Conservation (phyloP, 1,140 invertebrate species). For the Sinella curviseta region DNA sequence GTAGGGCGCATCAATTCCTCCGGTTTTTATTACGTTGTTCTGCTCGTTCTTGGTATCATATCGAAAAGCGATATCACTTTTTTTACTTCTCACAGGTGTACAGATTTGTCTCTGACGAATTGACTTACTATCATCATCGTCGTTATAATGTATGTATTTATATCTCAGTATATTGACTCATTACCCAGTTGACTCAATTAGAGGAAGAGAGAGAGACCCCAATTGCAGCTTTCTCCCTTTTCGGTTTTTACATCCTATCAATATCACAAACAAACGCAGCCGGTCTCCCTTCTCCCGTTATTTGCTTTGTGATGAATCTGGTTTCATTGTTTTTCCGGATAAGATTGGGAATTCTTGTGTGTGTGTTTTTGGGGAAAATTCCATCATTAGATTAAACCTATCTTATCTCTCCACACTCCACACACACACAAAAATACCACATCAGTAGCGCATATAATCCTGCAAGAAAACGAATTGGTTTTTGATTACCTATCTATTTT, state of each 20-base stretch:
- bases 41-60: no score
- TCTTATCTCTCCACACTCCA: neutral
- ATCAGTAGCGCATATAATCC: neutral
- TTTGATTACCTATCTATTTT: neutral
- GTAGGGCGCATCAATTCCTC: neutral
- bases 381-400: neutral
- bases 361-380: neutral
- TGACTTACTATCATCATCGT: no score
- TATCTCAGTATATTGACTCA: no score
- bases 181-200: conserved; percentile 6
- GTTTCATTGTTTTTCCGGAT: conserved; percentile 11
- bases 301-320: conserved; percentile 9
- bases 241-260: no score
- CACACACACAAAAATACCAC: no score
- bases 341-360: conserved; percentile 12
- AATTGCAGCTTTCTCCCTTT: no score
- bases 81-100: no score
- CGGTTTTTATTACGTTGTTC: conserved; percentile 10
- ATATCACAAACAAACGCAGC: no score
- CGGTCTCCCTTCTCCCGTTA: neutral
- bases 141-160: no score
- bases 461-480: neutral
- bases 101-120: no score
- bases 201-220: no score
- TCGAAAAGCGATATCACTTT: neutral